Evolutionary conservation across 2,888 invertebrate genomes (phyloP), one percentile per base, ranked within the genome.

Genomic region (Junonia oenone): DNA sequence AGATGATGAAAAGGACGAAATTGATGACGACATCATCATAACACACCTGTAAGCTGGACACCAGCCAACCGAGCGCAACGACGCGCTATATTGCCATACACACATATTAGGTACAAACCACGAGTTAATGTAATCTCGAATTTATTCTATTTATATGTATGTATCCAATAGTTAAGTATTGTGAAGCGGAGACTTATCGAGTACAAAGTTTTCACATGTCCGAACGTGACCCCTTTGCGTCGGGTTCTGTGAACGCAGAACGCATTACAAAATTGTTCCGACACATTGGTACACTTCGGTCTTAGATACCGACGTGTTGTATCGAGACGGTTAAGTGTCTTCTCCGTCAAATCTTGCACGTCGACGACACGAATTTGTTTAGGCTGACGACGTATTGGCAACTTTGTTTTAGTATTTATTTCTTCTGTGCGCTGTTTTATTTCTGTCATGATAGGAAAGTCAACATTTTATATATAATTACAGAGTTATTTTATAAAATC

Each of bases 21-120:
- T 96, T 69, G 96, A 96, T 86, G 96, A 96, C 78, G 96, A 96
- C 76, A 96, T 96, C 78, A 94, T 96, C 77, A 94, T 96, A 74
- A 96, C 96, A 63, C 96, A 96, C 83, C 92, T 96, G 75, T 96
- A 94, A 77, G 22, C 47, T 22, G n/a, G 35, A 22, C 33, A 31
- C 17, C 14, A 37, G 59, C 53, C 51, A 37, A 6, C 38, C 9
- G 5, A 49, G 58, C 54, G 54, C 61, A 14, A 22, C n/a, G 6
- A 46, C 19, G 57, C 52, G 45, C 38, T 22, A 35, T 43, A 51
- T 67, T 69, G 69, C 71, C 70, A 72, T 72, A 70, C 63, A 66
- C 50, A 66, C 58, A 62, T 50, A 57, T 65, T 69, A 68, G 68
- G 68, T 72, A 72, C 68, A 72, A 70, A 67, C 61, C 57, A 59